Percentiles rank a stretch among this genome's conserved stretches.
phyloP scores from a whole-genome alignment of 1,140 invertebrate genomes.

The Drosophila nigromelanica region DNA sequence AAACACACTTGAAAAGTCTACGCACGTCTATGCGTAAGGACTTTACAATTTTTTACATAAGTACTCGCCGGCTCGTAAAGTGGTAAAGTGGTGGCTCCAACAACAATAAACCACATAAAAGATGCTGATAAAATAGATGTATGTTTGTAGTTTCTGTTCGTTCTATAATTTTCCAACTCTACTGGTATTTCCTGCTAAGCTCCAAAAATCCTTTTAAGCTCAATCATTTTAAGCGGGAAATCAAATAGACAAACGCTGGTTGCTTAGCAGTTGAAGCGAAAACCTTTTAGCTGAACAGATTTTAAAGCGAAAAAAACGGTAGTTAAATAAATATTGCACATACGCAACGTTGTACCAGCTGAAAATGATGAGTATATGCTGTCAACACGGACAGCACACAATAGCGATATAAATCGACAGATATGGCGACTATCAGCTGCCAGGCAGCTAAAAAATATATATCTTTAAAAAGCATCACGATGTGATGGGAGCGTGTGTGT shows the following conservation, averaged over 20 bases:
- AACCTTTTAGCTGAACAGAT: slow-evolving; percentile 33
- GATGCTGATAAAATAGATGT: background rate
- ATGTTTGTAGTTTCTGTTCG: background rate
- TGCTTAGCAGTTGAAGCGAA: slow-evolving; percentile 15
- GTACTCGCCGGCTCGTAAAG: background rate
- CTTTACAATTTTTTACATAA: slow-evolving; percentile 2
- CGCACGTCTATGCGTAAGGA: slow-evolving; percentile 5
- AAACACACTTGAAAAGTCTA: slow-evolving; percentile 5
- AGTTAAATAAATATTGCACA: slow-evolving; percentile 69
- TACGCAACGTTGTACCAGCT: slow-evolving; percentile 50
- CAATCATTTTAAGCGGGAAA: slow-evolving; percentile 27
- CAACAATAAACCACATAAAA: background rate
- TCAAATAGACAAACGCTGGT: slow-evolving; percentile 29
- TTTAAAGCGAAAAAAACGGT: slow-evolving; percentile 46
- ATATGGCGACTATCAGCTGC: slow-evolving; percentile 55
- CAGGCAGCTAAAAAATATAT: slow-evolving; percentile 6
- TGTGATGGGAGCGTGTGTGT: slow-evolving; percentile 21
- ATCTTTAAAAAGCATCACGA: slow-evolving; percentile 26
- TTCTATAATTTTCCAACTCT: slow-evolving; percentile 2
- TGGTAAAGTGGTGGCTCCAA: background rate
- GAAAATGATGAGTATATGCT: slow-evolving; percentile 33
- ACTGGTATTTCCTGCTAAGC: background rate
- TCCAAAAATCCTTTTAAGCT: slow-evolving; percentile 31
- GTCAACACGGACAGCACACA: slow-evolving; percentile 20
- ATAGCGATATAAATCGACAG: slow-evolving; percentile 68